phyloP scores from a whole-genome alignment of 2,797 vertebrate genomes.

The Serranus cabrilla region DNA sequence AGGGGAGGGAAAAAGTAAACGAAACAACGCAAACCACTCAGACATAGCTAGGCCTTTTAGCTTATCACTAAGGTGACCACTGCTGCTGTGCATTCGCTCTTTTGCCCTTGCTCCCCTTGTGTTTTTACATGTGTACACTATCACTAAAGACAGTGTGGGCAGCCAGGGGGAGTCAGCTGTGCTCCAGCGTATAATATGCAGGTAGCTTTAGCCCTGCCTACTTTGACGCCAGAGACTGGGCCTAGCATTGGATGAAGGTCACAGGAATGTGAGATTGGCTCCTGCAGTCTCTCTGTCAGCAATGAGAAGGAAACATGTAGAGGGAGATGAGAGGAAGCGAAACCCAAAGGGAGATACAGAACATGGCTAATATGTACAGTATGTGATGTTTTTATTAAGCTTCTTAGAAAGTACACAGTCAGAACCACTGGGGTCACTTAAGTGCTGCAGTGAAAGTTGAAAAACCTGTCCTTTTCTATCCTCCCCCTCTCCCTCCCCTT shows the following conservation, averaged over 20 bases:
- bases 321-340: conserved; percentile 58
- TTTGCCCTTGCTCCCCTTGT: conserved; percentile 61
- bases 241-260: conserved; percentile 92
- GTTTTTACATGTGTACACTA: conserved; percentile 68
- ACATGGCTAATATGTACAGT: conserved; percentile 38
- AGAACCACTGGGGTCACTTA: conserved; percentile 76
- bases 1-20: conserved; percentile 49
- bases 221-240: conserved; percentile 77
- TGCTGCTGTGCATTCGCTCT: conserved; percentile 29
- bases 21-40: conserved; percentile 41
- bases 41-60: conserved; percentile 48
- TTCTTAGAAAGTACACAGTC: conserved; percentile 57
- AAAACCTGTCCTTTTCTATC: conserved; percentile 78
- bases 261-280: conserved; percentile 88
- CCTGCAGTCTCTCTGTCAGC: conserved; percentile 83
- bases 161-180: conserved; percentile 62
- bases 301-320: conserved; percentile 68
- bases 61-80: conserved; percentile 72
- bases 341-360: conserved; percentile 52
- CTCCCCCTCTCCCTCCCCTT: conserved; percentile 51
- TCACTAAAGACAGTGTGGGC: conserved; percentile 61
- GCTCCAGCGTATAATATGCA: conserved; percentile 70
- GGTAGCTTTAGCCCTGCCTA: conserved; percentile 78
- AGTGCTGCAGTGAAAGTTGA: conserved; percentile 86
- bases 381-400: conserved; percentile 61